phyloP scores from a whole-genome alignment of 2,888 invertebrate species.

The Papilio protenor region DNA sequence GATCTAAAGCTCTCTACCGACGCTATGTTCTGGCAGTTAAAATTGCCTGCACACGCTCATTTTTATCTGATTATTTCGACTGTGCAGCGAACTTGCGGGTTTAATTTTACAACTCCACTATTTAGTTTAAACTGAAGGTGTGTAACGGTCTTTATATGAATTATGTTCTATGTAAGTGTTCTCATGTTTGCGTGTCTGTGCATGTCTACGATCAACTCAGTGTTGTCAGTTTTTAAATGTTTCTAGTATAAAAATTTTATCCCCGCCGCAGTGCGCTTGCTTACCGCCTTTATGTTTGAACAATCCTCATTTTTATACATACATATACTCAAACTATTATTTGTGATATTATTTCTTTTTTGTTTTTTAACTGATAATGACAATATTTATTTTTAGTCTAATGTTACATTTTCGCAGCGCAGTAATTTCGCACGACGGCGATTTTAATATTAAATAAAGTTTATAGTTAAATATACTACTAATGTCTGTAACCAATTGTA shows the following conservation, averaged over 20 bases:
- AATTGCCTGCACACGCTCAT: too few relatives aligned
- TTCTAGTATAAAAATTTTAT: neutral
- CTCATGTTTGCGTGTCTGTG: neutral
- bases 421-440: constrained; percentile 29
- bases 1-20: too few relatives aligned
- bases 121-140: neutral
- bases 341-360: constrained; percentile 47
- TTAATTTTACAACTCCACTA: too few relatives aligned
- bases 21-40: too few relatives aligned
- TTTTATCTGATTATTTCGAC: too few relatives aligned
- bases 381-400: constrained; percentile 48
- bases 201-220: neutral
- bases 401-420: constrained; percentile 45
- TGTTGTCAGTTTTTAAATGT: constrained; percentile 8
- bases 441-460: constrained; percentile 38
- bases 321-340: constrained; percentile 46
- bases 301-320: constrained; percentile 44
- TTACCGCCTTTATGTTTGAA: constrained; percentile 34
- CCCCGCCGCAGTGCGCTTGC: constrained; percentile 8
- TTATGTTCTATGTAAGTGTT: neutral
- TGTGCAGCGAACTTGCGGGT: too few relatives aligned
- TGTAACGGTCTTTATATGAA: neutral
- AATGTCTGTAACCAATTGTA: constrained; percentile 62
- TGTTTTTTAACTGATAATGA: constrained; percentile 42
- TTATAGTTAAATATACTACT: constrained; percentile 48